These are phyloP conservation scores for Lepidochrysops patricia DNA, from an alignment of 2,888 invertebrate genomes.

Conservation along the genomic window DNA sequence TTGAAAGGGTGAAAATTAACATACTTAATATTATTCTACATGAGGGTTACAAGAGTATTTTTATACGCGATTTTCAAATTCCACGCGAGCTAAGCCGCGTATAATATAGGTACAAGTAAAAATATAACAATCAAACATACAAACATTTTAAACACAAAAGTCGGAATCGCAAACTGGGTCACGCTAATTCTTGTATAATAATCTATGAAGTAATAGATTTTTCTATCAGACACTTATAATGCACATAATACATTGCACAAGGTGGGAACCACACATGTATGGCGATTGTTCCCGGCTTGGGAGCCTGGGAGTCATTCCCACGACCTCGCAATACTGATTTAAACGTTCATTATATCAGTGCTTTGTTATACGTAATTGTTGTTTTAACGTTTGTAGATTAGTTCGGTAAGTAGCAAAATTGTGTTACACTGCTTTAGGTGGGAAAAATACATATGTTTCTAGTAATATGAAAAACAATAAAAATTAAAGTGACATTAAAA, in stretches of 20 bases:
- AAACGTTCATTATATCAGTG: constrained; percentile 27
- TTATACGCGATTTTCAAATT: too few relatives aligned
- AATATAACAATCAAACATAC: background rate
- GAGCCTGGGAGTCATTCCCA: constrained; percentile 43
- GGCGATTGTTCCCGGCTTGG: constrained; percentile 26
- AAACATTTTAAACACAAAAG: background rate
- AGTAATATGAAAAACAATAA: background rate
- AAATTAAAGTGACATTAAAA: background rate
- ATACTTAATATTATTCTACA: too few relatives aligned
- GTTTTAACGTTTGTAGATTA: constrained; percentile 16
- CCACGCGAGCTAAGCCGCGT: too few relatives aligned
- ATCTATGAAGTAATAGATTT: constrained; percentile 16
- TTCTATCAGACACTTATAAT: constrained; percentile 16
- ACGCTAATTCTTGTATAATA: constrained; percentile 14
- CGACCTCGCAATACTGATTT: constrained; percentile 35
- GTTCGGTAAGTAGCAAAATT: background rate
- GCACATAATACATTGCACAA: constrained; percentile 27
- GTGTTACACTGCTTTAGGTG: background rate
- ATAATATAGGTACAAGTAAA: background rate
- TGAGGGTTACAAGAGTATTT: too few relatives aligned
- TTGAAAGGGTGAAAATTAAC: too few relatives aligned
- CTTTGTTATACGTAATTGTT: constrained; percentile 27
- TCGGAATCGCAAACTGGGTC: constrained; percentile 6
- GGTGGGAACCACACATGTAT: constrained; percentile 33
- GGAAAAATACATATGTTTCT: background rate